Evolutionary conservation across 2,888 invertebrate species (phyloP).

Genomic region (Embidobia sp.): DNA sequence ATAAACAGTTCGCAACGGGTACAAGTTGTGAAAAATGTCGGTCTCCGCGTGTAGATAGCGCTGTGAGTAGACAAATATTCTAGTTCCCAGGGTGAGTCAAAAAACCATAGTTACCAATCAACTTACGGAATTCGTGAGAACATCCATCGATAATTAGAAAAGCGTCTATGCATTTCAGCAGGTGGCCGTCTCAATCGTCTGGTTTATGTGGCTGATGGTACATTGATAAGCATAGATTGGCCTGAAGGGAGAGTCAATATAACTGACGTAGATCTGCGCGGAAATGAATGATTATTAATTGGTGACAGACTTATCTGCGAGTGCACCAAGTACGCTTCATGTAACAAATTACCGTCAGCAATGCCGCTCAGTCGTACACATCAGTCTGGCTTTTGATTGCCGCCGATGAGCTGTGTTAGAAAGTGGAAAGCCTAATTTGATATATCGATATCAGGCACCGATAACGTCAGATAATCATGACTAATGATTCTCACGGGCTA

Average conservation of each 20-base stretch:
- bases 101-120: no score
- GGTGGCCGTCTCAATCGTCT: slow-evolving; percentile 8
- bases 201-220: slow-evolving; percentile 43
- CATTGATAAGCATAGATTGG: slow-evolving; percentile 45
- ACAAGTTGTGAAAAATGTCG: no score
- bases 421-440: slow-evolving; percentile 63
- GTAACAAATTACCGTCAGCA: slow-evolving; percentile 55
- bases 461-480: slow-evolving; percentile 54
- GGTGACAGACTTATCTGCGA: slow-evolving; percentile 63
- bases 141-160: slow-evolving; percentile 39
- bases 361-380: slow-evolving; percentile 20
- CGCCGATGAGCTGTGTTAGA: slow-evolving; percentile 48
- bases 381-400: slow-evolving; percentile 49
- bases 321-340: slow-evolving; percentile 50
- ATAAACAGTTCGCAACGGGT: no score
- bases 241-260: slow-evolving; percentile 53
- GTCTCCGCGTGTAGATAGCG: no score
- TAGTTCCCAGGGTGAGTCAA: no score
- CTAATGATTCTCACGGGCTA: slow-evolving; percentile 44
- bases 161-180: slow-evolving; percentile 44
- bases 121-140: slow-evolving; percentile 2
- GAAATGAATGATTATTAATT: slow-evolving; percentile 65
- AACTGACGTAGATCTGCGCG: slow-evolving; percentile 57
- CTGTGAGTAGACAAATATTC: no score
- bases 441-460: slow-evolving; percentile 46